Evolutionary conservation across 2,797 vertebrate species (phyloP).

Genomic region (Sebastes vulpes): DNA sequence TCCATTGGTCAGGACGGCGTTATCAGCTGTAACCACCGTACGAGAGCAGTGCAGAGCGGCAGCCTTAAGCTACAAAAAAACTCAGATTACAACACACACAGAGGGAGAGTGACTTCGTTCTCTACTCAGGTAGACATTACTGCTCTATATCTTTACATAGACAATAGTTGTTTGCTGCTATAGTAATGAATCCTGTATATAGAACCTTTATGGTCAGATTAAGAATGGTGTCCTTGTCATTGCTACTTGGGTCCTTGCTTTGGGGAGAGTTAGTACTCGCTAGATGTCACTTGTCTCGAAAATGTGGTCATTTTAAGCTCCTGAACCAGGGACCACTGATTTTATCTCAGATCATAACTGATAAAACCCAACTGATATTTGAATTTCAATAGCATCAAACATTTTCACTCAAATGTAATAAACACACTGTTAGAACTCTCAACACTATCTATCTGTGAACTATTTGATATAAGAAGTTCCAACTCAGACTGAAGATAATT

Average conservation of each 20-base stretch:
- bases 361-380: no score
- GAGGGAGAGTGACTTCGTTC: no score
- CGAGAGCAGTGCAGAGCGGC: no score
- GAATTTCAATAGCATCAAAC: neutral
- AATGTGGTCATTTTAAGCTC: neutral
- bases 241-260: neutral
- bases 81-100: no score
- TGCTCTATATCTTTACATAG: no score
- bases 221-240: neutral
- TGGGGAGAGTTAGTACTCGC: neutral
- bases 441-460: neutral
- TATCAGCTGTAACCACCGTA: no score
- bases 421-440: constrained; percentile 1
- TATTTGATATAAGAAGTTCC: neutral
- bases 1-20: no score
- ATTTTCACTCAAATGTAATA: neutral
- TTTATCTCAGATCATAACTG: no score
- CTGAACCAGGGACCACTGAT: neutral
- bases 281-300: neutral
- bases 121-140: no score
- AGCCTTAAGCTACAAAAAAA: no score
- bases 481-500: constrained; percentile 19
- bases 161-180: no score
- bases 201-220: neutral
- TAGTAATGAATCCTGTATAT: no score